A percentile compares a stretch with the other conserved stretches of the same genome.
These are phyloP conservation scores for Drosophila rellima DNA, from an alignment of 2,888 invertebrate genomes.

Conservation along the genomic window DNA sequence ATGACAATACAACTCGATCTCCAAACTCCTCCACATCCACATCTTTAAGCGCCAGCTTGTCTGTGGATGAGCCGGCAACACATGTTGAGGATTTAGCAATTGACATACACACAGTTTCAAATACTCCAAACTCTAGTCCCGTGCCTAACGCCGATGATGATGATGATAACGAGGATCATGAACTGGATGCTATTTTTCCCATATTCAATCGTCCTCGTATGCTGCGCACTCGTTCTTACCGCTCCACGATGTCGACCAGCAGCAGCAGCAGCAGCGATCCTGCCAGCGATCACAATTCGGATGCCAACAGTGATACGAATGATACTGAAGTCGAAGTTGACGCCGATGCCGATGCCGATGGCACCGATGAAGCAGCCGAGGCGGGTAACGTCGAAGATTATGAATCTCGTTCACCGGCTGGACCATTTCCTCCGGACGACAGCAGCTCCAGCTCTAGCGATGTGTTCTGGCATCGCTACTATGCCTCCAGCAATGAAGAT, in stretches of 20 bases:
- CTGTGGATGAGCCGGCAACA: neutral
- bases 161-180: conserved; percentile 5
- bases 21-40: neutral
- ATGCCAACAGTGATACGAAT: conserved; percentile 13
- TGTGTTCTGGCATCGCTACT: conserved; percentile 26
- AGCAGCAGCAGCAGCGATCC: neutral
- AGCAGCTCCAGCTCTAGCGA: conserved; percentile 31
- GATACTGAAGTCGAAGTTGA: conserved; percentile 25
- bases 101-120: neutral
- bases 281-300: neutral
- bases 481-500: conserved; percentile 32
- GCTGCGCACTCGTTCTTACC: conserved; percentile 14
- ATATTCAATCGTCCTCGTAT: conserved; percentile 23
- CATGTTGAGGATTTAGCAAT: neutral
- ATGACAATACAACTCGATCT: neutral
- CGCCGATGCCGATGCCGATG: conserved; percentile 13
- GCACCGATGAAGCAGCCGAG: conserved; percentile 2
- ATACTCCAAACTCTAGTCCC: conserved; percentile 2
- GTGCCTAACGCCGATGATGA: neutral
- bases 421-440: conserved; percentile 5
- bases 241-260: conserved; percentile 1
- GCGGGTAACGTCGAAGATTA: conserved; percentile 3
- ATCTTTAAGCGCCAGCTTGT: neutral
- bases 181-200: neutral
- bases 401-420: conserved; percentile 24